Base-by-base conservation (phyloP, 1,140 invertebrate genomes). In the Colletes latitarsis region DNA sequence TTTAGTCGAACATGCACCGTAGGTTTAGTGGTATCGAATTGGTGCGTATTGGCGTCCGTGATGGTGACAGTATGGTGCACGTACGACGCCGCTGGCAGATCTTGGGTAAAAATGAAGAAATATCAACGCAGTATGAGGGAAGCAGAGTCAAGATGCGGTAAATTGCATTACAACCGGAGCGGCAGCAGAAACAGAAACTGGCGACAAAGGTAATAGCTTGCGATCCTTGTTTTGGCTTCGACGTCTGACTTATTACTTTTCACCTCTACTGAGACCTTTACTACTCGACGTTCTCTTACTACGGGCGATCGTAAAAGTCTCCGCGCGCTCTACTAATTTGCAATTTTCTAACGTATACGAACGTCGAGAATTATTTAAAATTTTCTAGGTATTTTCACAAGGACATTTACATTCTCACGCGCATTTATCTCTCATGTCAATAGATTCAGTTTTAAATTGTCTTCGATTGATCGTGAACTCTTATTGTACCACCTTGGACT, bases 21-120 rank as follows among this genome's bases (percentile, higher is more conserved):
- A 98, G 97, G 96, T 85, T 94, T 98, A 86, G 95, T 98, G 78
- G 95, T 98, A 83, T 97, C 96, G 91, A 97, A 97, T 89, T 97
- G 96, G 95, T 95, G 95, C 72, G 95, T 98, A 68, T 90, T 98
- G 78, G 93, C 96, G 55, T 95, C 95, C 39, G 95, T 97, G 21
- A 86, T 97, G 46, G 95, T 97, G 70, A 97, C 96, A 0, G 95
- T 97, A 2, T 98, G 97, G 97, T 98, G 97, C 91, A 96, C 96
- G 17, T 98, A 97, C 91, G 97, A 98, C 92, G 94, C 96, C 0
- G 97, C 97, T 6, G 97, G 97, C 12, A 94, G 97, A 41, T 97
- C 97, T n/a, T 98, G 97, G 97, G 97, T 98, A 0, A 98, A 98
- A 93, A 98, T 98, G 97, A 98, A 98, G 92, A 95, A 96, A 82